Conservation (phyloP, 2,113 vertebrate genomes). For the Coptodon bakossiorum region DNA sequence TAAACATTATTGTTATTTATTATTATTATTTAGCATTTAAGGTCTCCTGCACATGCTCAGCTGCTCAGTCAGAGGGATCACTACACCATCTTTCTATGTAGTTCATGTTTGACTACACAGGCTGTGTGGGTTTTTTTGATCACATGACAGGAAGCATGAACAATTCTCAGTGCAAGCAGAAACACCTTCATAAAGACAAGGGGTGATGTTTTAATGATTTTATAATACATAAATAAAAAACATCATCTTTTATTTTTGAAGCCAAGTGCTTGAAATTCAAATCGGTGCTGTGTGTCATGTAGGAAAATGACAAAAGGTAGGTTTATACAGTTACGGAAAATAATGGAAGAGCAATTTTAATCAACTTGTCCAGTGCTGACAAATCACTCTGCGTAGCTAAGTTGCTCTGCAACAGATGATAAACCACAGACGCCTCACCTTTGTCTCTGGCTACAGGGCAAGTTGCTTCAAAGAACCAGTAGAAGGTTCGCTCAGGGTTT, state of each 20-base stretch:
- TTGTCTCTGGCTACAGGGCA: slow-evolving; percentile 75
- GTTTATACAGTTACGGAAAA: neutral
- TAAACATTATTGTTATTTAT: neutral
- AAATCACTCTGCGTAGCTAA: neutral
- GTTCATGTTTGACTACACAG: neutral
- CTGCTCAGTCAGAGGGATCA: neutral
- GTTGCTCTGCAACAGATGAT: neutral
- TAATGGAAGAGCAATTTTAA: neutral
- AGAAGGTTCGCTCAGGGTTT: slow-evolving; percentile 76
- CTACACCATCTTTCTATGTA: neutral
- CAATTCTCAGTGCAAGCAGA: slow-evolving; percentile 8
- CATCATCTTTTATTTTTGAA: neutral
- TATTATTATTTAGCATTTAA: neutral
- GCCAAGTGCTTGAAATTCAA: neutral
- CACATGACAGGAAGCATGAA: slow-evolving; percentile 64
- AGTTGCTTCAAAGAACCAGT: slow-evolving; percentile 83
- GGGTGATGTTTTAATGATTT: neutral
- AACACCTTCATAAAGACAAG: neutral
- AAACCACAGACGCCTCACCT: slow-evolving; percentile 63
- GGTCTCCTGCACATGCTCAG: neutral
- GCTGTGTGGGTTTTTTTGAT: slow-evolving; percentile 43
- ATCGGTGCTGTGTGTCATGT: neutral
- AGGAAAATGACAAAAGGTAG: neutral
- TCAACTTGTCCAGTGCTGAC: neutral
- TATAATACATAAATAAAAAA: neutral